Evolutionary conservation across 2,888 invertebrate species (phyloP), one percentile per base, ranked within the genome.

Genomic region (Drosophila aldrichi): DNA sequence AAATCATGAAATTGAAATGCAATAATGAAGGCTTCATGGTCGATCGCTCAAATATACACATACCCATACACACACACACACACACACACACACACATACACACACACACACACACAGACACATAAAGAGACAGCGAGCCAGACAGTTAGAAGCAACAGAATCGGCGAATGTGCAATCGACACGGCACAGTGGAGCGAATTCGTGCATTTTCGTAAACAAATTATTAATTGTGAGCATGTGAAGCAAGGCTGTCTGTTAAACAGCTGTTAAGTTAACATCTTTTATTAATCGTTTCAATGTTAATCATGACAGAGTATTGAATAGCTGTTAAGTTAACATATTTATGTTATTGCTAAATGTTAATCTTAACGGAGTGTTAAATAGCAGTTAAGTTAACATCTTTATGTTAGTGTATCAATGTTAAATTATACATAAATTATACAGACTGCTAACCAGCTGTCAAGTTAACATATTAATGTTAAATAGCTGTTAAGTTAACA

Each of bases 21-120:
- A 86, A 85, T 85, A 85, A 85, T 85, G 88, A 85, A 85, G 88
- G 85, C 85, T 81, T 88, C 88, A 85, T 88, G 85, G 88, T 88
- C 86, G 85, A 85, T 85, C 85, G 85, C 86, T 86, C 88, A 81
- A 75, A 80, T 67, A 85, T 69, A 77, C 77, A 66, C 72, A 59
- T 55, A 40, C 38, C 43, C 62, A 58, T 20, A 54, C 54, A 52
- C 59, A 34, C 41, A 44, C 22, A 29, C 41, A 49, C 22, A 62
- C 54, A 69, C 36, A 59, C 59, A 60, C 52, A 60, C 52, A 51
- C 70, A 58, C 38, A 46, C 70, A 58, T 18, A 40, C 34, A 59
- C 10, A 36, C 32, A 25, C 6, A 55, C 49, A 40, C 34, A n/a
- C n/a, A n/a, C n/a, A n/a, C n/a, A n/a, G n/a, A n/a, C n/a, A n/a